Base-by-base conservation (phyloP, 2,888 invertebrate species). In the Drosophila ezoana region DNA sequence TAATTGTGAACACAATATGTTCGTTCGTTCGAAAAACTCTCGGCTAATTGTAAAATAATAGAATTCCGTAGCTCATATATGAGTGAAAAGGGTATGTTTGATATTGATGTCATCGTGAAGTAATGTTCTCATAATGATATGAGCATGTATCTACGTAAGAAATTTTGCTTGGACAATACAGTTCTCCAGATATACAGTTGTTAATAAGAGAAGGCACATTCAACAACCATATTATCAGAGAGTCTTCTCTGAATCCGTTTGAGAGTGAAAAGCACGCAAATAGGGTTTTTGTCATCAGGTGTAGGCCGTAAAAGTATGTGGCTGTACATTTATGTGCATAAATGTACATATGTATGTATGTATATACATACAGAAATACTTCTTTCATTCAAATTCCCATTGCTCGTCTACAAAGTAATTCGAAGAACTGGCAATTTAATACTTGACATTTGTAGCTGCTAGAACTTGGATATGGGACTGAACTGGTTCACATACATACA, bases 401-500 rank as follows among this genome's bases (percentile, higher is more conserved):
- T 38, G 47, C 47, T 64, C 60, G 58, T 70, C 59, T 67, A 51
- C 52, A 66, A 59, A 66, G 47, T 45, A 53, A 56, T 69, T 18
- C 47, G n/a, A 48, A 32, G 40, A 60, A 51, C 54, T 64, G 51
- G 57, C 58, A 69, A 69, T 64, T 58, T 59, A 64, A 64, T 63
- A 64, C 69, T 74, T 60, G 57, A 57, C 59, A 63, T 60, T 78
- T 68, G 48, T 47, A 61, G 51, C 56, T 57, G 60, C 41, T 58
- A 51, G 28, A 52, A 23, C 44, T 37, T 43, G 38, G 20, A 51
- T 23, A 23, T 14, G 37, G n/a, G 47, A 33, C 16, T 16, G 54
- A 23, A 16, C 53, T 58, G 66, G 28, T 33, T 40, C n/a, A 57
- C 4, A 20, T 18, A 33, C 20, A 60, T 43, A 28, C 28, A 28